Evolutionary conservation across 2,113 vertebrate species (phyloP).

Genomic region (Pithys albifrons): DNA sequence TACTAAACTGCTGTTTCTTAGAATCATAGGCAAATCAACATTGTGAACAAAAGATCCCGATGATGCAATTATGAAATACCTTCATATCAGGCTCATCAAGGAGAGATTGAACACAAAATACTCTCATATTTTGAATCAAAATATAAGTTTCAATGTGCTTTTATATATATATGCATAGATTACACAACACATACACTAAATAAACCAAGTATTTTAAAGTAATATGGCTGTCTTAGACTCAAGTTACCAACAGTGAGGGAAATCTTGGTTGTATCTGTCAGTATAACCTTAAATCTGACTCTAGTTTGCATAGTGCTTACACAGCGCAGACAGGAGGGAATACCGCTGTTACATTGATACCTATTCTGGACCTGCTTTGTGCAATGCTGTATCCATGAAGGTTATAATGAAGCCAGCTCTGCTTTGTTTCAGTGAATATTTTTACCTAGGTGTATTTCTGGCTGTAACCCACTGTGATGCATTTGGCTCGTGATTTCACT

Average conservation of each 20-base stretch:
- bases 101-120: background rate
- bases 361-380: background rate
- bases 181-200: background rate
- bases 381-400: background rate
- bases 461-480: background rate
- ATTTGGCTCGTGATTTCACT: background rate
- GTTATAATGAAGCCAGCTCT: background rate
- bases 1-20: background rate
- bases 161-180: background rate
- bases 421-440: background rate
- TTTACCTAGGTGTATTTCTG: background rate
- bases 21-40: background rate
- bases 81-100: background rate
- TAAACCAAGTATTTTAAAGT: background rate
- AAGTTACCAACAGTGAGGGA: background rate
- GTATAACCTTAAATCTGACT: background rate
- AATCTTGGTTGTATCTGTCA: background rate
- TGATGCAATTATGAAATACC: background rate
- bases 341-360: background rate
- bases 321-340: background rate
- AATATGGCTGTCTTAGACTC: background rate
- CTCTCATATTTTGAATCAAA: background rate
- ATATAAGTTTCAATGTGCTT: background rate
- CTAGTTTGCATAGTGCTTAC: background rate
- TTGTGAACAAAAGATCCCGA: background rate